phyloP scores from a whole-genome alignment of 2,797 vertebrate genomes.

The Chaetophractus vellerosus region DNA sequence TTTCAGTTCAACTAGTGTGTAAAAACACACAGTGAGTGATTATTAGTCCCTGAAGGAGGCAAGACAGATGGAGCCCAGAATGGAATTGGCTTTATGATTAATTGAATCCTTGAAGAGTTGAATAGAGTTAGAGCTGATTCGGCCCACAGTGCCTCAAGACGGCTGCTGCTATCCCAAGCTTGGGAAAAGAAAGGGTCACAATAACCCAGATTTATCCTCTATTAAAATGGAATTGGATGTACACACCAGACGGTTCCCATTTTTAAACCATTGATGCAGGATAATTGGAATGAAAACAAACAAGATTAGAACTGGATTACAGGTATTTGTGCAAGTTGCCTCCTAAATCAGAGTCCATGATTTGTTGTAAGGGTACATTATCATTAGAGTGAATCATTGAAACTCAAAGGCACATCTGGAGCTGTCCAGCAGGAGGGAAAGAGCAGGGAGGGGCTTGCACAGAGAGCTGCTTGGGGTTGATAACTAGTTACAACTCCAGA shows the following conservation, averaged over 20 bases:
- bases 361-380: constrained; percentile 74
- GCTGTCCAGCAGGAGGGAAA: constrained; percentile 47
- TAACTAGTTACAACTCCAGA: background rate
- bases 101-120: constrained; percentile 88
- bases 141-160: constrained; percentile 73
- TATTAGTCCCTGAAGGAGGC: constrained; percentile 89
- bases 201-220: constrained; percentile 82
- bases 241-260: constrained; percentile 77
- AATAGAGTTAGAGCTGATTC: constrained; percentile 82
- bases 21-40: constrained; percentile 88
- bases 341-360: constrained; percentile 77
- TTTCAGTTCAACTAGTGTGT: constrained; percentile 88
- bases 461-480: constrained; percentile 12
- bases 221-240: constrained; percentile 78
- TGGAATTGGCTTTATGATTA: constrained; percentile 89
- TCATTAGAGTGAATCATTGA: constrained; percentile 73
- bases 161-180: constrained; percentile 30
- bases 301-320: constrained; percentile 85
- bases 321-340: constrained; percentile 80
- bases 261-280: constrained; percentile 83
- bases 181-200: constrained; percentile 59
- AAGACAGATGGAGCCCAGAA: constrained; percentile 89
- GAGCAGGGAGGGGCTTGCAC: no score
- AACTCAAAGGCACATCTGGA: constrained; percentile 71
- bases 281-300: constrained; percentile 85